Percentiles rank a stretch among this genome's conserved stretches.
phyloP scores from a whole-genome alignment of 2,797 vertebrate species.

The Acanthopagrus latus region DNA sequence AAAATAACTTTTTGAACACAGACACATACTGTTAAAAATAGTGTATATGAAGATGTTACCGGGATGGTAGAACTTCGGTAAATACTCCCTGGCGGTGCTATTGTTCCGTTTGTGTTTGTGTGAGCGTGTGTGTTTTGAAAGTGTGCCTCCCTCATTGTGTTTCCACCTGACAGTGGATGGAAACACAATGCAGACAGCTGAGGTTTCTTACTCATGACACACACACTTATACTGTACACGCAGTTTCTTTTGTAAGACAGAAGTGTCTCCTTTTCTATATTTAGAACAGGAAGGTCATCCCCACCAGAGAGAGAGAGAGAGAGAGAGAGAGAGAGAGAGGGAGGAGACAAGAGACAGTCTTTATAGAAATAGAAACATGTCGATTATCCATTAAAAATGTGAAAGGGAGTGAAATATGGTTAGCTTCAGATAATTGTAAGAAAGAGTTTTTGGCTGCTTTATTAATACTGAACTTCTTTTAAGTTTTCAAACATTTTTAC shows the following conservation, averaged over 20 bases:
- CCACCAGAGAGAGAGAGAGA: conserved; percentile 32
- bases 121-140: neutral
- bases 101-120: conserved; percentile 7
- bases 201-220: conserved; percentile 31
- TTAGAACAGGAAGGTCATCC: conserved; percentile 72
- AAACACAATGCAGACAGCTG: conserved; percentile 30
- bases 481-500: neutral
- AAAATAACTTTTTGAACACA: neutral
- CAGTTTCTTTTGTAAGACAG: conserved; percentile 48
- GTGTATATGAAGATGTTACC: neutral
- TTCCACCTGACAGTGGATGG: conserved; percentile 17
- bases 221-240: conserved; percentile 15
- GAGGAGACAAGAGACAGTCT: conserved; percentile 13
- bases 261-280: conserved; percentile 74
- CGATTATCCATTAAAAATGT: neutral
- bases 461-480: neutral
- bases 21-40: neutral
- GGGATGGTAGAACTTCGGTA: neutral
- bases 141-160: conserved; percentile 28
- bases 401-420: neutral
- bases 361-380: conserved; percentile 38
- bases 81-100: neutral
- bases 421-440: neutral
- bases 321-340: conserved; percentile 32
- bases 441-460: neutral